A percentile compares a stretch with the other conserved stretches of the same genome.
These are phyloP conservation scores for Pentamera pediparva DNA, from an alignment of 53 echinoderm and acorn worm species.

Conservation along the genomic window DNA sequence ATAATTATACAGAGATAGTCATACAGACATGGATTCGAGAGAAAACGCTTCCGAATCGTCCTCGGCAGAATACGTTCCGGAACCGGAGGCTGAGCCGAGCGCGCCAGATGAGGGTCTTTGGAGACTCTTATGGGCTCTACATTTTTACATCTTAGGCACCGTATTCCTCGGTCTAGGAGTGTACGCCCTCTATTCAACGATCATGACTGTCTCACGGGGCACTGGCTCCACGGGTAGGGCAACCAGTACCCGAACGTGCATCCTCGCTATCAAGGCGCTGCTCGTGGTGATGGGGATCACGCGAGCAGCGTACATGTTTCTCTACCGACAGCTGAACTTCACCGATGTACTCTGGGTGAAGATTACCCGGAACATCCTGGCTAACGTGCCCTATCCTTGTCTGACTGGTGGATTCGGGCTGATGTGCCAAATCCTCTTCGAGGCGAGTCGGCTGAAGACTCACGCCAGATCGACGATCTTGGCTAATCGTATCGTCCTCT, in stretches of 20 bases:
- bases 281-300: constrained; percentile 45
- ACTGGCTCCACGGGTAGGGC: constrained; percentile 14
- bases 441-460: constrained; percentile 62
- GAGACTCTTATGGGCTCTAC: constrained; percentile 55
- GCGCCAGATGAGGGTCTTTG: not conserved
- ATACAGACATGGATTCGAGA: too few species aligned
- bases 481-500: constrained; percentile 40
- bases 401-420: constrained; percentile 74
- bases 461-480: constrained; percentile 42
- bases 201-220: constrained; percentile 24
- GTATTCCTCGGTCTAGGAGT: constrained; percentile 44
- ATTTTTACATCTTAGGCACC: constrained; percentile 51
- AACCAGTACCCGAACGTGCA: constrained; percentile 41
- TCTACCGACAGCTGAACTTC: constrained; percentile 54
- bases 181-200: constrained; percentile 55
- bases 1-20: too few species aligned
- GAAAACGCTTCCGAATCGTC: too few species aligned
- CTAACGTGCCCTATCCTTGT: constrained; percentile 72
- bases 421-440: constrained; percentile 61
- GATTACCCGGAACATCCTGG: constrained; percentile 38
- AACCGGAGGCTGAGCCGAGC: too few species aligned
- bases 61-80: too few species aligned
- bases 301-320: constrained; percentile 51
- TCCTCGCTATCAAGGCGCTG: constrained; percentile 56
- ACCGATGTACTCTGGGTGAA: constrained; percentile 10